Evolutionary conservation across 2,113 vertebrate species (phyloP).

Genomic region (Anolis sagrei): DNA sequence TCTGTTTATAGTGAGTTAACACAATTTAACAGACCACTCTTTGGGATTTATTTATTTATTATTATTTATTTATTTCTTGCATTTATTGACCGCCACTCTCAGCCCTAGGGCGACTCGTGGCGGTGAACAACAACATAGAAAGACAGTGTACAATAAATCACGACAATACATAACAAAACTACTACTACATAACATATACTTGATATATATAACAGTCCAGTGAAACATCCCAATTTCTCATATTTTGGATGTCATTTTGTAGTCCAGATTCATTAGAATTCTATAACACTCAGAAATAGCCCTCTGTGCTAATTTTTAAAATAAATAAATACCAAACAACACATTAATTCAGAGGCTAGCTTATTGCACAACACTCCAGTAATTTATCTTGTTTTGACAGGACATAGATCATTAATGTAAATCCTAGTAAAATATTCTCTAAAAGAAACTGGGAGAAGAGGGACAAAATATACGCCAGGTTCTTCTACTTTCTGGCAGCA

Average conservation of each 20-base stretch:
- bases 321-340: background rate
- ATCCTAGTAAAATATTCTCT: background rate
- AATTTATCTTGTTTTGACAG: slow-evolving; percentile 10
- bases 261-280: fast-evolving
- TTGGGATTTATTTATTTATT: background rate
- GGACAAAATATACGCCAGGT: slow-evolving; percentile 3
- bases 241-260: background rate
- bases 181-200: too few relatives aligned
- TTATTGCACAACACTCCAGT: background rate
- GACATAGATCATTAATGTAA: background rate
- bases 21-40: background rate
- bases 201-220: background rate
- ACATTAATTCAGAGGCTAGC: background rate
- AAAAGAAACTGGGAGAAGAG: background rate
- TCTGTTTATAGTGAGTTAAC: background rate
- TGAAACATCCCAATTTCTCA: background rate
- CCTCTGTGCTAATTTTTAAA: background rate
- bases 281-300: background rate
- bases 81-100: too few relatives aligned
- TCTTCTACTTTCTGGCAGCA: background rate
- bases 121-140: too few relatives aligned
- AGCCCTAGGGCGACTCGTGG: too few relatives aligned
- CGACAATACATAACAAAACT: too few relatives aligned
- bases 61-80: too few relatives aligned
- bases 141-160: too few relatives aligned